Percentiles rank a stretch among this genome's conserved stretches.
Conservation (phyloP, 2,797 vertebrate genomes). For the Trichosurus vulpecula region DNA sequence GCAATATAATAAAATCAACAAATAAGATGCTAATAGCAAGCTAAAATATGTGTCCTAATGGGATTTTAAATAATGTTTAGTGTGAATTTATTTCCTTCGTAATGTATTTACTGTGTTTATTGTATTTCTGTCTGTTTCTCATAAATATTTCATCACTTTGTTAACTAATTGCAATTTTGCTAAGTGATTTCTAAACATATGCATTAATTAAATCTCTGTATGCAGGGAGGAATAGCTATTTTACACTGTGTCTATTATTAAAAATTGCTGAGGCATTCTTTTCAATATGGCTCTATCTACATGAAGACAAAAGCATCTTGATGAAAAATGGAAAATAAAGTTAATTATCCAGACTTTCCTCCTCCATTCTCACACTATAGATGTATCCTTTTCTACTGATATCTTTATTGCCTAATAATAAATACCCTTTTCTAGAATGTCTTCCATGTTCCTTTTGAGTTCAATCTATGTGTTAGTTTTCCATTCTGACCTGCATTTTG, state of each 20-base stretch:
- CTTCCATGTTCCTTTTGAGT: background rate
- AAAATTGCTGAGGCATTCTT: constrained; percentile 40
- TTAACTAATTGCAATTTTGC: constrained; percentile 78
- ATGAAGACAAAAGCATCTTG: background rate
- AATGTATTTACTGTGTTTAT: constrained; percentile 75
- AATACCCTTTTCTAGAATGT: background rate
- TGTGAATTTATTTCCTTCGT: constrained; percentile 73
- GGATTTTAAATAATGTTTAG: constrained; percentile 76
- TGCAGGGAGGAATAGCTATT: constrained; percentile 38
- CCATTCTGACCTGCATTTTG: background rate
- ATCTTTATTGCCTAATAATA: background rate
- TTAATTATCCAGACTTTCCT: background rate
- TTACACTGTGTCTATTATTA: constrained; percentile 35
- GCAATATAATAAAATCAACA: constrained; percentile 65
- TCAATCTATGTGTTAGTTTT: background rate
- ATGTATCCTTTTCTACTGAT: background rate
- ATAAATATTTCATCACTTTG: constrained; percentile 77
- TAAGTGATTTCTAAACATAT: constrained; percentile 80
- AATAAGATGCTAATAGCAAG: constrained; percentile 50
- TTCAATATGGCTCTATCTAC: background rate
- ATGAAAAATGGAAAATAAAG: background rate
- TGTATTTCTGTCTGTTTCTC: constrained; percentile 72
- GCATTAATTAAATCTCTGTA: constrained; percentile 71
- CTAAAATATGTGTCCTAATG: constrained; percentile 63
- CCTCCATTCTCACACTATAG: background rate